Conservation (phyloP, 1,140 invertebrate species). For the Nixonia krombeini region DNA sequence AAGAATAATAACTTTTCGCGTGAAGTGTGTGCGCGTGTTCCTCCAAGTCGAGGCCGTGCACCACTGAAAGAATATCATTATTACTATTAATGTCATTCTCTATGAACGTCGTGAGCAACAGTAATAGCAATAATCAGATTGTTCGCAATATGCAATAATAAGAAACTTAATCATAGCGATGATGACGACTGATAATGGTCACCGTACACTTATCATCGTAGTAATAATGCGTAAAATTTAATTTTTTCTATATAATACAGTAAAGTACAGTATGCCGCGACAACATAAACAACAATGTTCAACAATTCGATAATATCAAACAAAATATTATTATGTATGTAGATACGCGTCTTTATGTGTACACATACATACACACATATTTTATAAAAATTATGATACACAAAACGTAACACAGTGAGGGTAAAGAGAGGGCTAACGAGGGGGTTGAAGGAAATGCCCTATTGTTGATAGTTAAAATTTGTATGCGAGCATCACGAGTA, state of each 20-base stretch:
- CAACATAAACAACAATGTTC: slow-evolving; percentile 70
- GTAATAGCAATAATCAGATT: neutral
- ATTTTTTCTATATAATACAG: slow-evolving; percentile 65
- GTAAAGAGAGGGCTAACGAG: slow-evolving; percentile 15
- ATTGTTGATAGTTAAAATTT: slow-evolving; percentile 1
- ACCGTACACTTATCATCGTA: slow-evolving; percentile 41
- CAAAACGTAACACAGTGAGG: slow-evolving; percentile 67
- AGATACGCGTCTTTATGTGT: slow-evolving; percentile 51
- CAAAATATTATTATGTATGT: slow-evolving; percentile 62
- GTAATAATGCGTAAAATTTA: slow-evolving; percentile 53
- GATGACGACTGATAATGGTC: slow-evolving; percentile 20
- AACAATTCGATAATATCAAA: slow-evolving; percentile 71
- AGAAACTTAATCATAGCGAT: neutral
- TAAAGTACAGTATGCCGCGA: slow-evolving; percentile 70
- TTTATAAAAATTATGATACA: slow-evolving; percentile 64
- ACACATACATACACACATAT: slow-evolving; percentile 36
- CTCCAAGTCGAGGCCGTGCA: too few species aligned
- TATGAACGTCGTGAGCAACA: too few species aligned
- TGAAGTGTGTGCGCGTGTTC: neutral
- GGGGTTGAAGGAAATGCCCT: slow-evolving; percentile 1
- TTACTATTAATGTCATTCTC: too few species aligned
- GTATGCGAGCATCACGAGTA: slow-evolving; percentile 1
- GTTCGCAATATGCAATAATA: neutral
- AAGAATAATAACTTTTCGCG: too few species aligned
- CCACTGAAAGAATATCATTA: neutral